Evolutionary conservation across 2,888 invertebrate species (phyloP).

Genomic region (Trypoxylon attenuatum): DNA sequence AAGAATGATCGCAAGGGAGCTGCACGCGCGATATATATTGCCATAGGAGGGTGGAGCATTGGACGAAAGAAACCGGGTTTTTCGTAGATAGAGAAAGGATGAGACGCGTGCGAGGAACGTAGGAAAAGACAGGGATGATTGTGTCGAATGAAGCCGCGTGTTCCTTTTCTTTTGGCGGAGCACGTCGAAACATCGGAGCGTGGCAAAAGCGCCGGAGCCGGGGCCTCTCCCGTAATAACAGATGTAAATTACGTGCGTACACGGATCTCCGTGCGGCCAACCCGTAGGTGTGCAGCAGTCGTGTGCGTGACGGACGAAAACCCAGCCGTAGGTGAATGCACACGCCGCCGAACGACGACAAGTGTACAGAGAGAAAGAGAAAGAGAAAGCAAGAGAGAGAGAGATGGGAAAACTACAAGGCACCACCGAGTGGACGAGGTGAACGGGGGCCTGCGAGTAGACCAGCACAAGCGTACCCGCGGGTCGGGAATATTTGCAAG

Average conservation of each 20-base stretch:
- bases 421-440: neutral
- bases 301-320: conserved; percentile 35
- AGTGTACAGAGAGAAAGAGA: conserved; percentile 25
- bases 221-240: conserved; percentile 69
- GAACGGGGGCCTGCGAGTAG: conserved; percentile 36
- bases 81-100: no score
- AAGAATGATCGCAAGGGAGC: no score
- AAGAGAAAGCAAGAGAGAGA: neutral
- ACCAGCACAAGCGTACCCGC: conserved; percentile 59
- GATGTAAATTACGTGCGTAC: conserved; percentile 74
- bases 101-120: no score
- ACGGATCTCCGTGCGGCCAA: conserved; percentile 40
- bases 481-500: conserved; percentile 74
- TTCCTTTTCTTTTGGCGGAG: conserved; percentile 43
- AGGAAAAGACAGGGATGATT: conserved; percentile 12
- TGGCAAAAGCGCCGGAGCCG: conserved; percentile 31
- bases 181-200: conserved; percentile 51
- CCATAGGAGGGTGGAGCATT: no score
- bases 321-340: conserved; percentile 43
- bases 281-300: neutral
- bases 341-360: conserved; percentile 40
- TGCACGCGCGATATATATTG: no score
- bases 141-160: conserved; percentile 32
- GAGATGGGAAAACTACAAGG: neutral
- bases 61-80: no score